Evolutionary conservation across 2,888 invertebrate species (phyloP).

Genomic region (Eupithecia dodoneata): DNA sequence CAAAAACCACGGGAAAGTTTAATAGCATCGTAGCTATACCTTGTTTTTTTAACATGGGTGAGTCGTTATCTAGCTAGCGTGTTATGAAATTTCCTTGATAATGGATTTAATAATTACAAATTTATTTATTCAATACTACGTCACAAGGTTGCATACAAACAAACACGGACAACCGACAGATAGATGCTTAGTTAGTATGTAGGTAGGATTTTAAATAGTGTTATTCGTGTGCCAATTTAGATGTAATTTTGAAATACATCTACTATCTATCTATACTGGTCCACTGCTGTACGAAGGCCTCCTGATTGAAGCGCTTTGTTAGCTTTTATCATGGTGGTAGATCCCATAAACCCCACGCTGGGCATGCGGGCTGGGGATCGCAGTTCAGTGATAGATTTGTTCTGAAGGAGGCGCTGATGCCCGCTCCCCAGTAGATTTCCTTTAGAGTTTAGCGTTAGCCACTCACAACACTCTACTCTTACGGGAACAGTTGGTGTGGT

Average conservation of each 20-base stretch:
- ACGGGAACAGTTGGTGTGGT: no score
- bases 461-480: no score
- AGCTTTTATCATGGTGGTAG: no score
- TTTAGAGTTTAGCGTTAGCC: no score
- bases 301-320: no score
- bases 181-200: not conserved
- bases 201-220: not conserved
- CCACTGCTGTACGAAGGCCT: no score
- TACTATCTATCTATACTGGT: no score
- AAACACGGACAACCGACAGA: not conserved
- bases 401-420: no score
- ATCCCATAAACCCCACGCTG: no score
- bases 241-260: not conserved
- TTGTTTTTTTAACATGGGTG: not conserved
- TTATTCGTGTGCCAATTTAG: not conserved
- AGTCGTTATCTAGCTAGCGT: not conserved
- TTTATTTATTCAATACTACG: not conserved
- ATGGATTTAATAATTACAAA: conserved; percentile 1
- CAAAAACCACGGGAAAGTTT: not conserved
- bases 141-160: not conserved
- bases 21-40: not conserved
- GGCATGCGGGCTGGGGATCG: no score
- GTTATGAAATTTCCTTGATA: conserved; percentile 2
- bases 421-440: no score
- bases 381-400: no score